A percentile compares a stretch with the other conserved stretches of the same genome.
phyloP scores from a whole-genome alignment of 1,140 invertebrate genomes.

The Drosophila bipectinata region DNA sequence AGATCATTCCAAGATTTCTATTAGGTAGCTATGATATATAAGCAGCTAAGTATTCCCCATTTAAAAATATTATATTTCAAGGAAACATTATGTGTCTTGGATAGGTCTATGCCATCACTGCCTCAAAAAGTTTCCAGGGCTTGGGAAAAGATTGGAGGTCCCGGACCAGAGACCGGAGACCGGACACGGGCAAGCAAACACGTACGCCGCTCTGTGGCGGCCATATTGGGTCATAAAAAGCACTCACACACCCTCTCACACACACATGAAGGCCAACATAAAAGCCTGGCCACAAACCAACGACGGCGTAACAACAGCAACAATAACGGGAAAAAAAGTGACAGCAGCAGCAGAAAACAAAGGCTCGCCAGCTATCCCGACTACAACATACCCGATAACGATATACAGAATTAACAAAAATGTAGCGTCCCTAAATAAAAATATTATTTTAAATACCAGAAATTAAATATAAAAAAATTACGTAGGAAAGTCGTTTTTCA shows the following conservation, averaged over 20 bases:
- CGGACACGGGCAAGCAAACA: constrained; percentile 54
- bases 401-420: no score
- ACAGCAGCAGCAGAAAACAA: constrained; percentile 67
- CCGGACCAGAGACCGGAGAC: constrained; percentile 30
- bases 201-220: constrained; percentile 71
- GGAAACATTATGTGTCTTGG: background rate
- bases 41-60: background rate
- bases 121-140: background rate
- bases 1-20: background rate
- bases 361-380: background rate
- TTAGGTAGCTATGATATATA: no score
- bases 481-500: no score
- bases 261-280: constrained; percentile 40
- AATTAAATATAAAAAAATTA: no score
- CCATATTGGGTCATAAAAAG: constrained; percentile 82
- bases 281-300: constrained; percentile 67
- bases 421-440: no score
- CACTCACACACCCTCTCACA: constrained; percentile 53
- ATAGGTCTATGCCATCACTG: constrained; percentile 19
- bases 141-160: background rate
- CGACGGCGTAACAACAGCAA: constrained; percentile 42
- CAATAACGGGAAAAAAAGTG: constrained; percentile 65
- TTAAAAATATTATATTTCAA: background rate
- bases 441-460: no score
- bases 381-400: background rate